These are phyloP conservation scores for Labeo catla DNA, from an alignment of 2,113 vertebrate species.

Conservation along the genomic window DNA sequence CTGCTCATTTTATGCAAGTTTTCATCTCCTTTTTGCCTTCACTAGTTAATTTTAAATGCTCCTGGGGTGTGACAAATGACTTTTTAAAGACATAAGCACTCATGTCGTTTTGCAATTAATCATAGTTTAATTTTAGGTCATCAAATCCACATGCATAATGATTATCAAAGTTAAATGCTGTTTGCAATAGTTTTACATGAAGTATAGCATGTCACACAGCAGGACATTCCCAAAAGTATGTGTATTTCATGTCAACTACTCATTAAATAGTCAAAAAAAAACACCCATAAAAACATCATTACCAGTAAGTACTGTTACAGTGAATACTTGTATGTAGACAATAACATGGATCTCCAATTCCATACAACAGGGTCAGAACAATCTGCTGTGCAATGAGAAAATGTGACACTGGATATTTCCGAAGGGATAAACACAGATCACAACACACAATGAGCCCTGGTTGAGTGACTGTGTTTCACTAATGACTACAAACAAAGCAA, in stretches of 20 bases:
- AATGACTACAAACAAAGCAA: conserved; percentile 11
- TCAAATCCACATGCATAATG: not conserved
- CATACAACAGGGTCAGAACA: not conserved
- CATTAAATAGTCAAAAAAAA: not conserved
- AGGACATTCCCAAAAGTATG: not conserved
- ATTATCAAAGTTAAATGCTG: not conserved
- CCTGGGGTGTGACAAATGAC: not conserved
- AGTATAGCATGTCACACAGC: not conserved
- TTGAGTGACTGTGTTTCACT: not conserved
- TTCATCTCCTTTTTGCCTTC: not conserved
- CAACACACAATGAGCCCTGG: not conserved
- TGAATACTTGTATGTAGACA: not conserved
- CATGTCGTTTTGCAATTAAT: not conserved
- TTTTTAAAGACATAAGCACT: not conserved
- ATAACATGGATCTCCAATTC: not conserved
- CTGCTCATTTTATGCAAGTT: not conserved
- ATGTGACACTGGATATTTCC: conserved; percentile 14
- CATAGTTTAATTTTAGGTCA: not conserved
- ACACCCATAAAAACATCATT: too few relatives aligned
- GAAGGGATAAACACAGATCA: conserved; percentile 19
- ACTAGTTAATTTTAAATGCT: not conserved
- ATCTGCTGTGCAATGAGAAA: conserved; percentile 2
- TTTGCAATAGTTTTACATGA: not conserved
- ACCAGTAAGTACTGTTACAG: not conserved
- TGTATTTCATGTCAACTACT: not conserved